Evolutionary conservation across 2,113 vertebrate species (phyloP), one percentile per base, ranked within the genome.

Genomic region (Ictidomys tridecemlineatus): DNA sequence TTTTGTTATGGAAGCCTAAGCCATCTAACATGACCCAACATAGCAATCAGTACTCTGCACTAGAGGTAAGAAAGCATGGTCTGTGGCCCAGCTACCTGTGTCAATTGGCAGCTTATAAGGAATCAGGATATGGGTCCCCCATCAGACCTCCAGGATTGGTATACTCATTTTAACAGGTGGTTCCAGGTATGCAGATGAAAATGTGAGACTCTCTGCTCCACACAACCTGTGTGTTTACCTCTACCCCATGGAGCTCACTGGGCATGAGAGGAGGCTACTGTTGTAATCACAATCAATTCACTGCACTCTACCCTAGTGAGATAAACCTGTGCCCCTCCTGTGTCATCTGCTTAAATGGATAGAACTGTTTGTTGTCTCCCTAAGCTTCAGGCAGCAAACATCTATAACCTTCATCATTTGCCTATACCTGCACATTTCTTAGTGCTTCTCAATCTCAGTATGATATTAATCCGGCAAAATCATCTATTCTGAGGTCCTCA

Each of bases 311-410:
- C n/a, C 5, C 1, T 45, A 18, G n/a, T 24, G 61, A 86, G 14
- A 39, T 13, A 18, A 83, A 32, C 12, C n/a, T 77, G 10, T 26
- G 82, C 63, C 34, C 48, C 74, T 88, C 85, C 42, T 32, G 24
- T 10, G 4, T 42, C 32, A 30, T 26, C 26, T 74, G 12, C 67
- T 89, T 65, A 78, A 82, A 63, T 28, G 48, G 51, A 85, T 70
- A 20, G 65, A 95, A 83, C 61, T 37, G 18, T 63, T 78, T 82
- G 63, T 78, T 86, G 42, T 48, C 58, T 91, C 67, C 72, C 91
- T 84, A 85, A 14, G 9, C 74, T 96, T 91, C 42, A 72, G 69
- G 56, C 18, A 93, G 61, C 42, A 85, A 74, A 90, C 69, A 80
- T 67, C 32, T 18, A 67, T n/a, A 76, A 72, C 2, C 26, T 78